Conservation (phyloP, 1,140 invertebrate genomes). For the Alviniconcha marisindica region DNA sequence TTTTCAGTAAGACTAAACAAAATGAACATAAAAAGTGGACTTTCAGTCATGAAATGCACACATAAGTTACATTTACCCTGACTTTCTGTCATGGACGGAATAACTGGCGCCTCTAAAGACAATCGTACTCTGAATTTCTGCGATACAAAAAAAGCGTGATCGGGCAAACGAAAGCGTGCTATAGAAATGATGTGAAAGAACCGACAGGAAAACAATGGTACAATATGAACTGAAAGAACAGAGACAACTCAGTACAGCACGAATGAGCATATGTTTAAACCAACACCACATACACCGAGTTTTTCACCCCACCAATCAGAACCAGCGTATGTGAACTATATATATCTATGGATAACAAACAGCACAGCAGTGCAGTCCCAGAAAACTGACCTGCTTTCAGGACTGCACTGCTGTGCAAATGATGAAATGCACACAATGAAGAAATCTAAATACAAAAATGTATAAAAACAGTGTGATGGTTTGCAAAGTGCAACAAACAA, state of each 20-base stretch:
- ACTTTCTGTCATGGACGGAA: constrained; percentile 9
- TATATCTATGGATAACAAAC: neutral
- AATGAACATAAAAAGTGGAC: neutral
- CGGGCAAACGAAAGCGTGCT: neutral
- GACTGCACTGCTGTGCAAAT: too few relatives aligned
- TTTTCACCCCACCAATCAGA: too few relatives aligned
- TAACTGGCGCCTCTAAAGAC: neutral
- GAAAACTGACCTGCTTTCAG: too few relatives aligned
- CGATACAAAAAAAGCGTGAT: neutral
- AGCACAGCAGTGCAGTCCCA: neutral
- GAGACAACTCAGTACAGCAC: neutral
- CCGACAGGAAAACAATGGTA: neutral
- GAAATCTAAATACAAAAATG: too few relatives aligned
- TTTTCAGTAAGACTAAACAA: neutral
- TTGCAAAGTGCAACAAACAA: too few relatives aligned
- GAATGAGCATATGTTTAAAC: neutral
- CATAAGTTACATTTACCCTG: neutral
- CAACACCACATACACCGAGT: too few relatives aligned
- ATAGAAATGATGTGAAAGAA: neutral
- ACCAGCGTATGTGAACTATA: neutral
- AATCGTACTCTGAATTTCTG: neutral
- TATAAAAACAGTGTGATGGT: too few relatives aligned
- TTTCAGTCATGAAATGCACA: neutral
- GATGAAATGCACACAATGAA: too few relatives aligned
- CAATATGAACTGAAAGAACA: neutral